Conservation (phyloP, 2,113 vertebrate species). For the Elanus axillaris region DNA sequence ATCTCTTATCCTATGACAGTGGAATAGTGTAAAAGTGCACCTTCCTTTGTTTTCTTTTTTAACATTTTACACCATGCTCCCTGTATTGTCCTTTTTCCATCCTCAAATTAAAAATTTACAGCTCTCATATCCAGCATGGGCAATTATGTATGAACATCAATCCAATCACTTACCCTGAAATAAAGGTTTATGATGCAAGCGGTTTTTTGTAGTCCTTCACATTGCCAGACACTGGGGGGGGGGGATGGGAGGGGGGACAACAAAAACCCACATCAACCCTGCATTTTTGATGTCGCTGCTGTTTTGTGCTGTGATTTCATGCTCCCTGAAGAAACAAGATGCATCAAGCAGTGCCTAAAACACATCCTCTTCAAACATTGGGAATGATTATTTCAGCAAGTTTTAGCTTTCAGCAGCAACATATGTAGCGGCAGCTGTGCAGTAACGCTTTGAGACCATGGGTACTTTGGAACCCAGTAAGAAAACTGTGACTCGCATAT, state of each 20-base stretch:
- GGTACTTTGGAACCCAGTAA: slow-evolving; percentile 52
- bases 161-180: slow-evolving; percentile 2
- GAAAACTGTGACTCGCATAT: slow-evolving; percentile 61
- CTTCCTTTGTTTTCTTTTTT: neutral
- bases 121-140: neutral
- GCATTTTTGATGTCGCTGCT: neutral
- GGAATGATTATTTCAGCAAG: slow-evolving; percentile 69
- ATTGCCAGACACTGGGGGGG: neutral
- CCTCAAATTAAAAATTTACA: slow-evolving; percentile 8
- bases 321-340: slow-evolving; percentile 55
- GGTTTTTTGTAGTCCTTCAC: slow-evolving; percentile 5
- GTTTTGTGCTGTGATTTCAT: slow-evolving; percentile 46
- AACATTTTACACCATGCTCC: neutral
- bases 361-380: slow-evolving; percentile 37
- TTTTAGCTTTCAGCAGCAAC: slow-evolving; percentile 68
- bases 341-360: slow-evolving; percentile 50
- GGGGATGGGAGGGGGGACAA: neutral
- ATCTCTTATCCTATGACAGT: neutral
- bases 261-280: neutral
- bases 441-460: slow-evolving; percentile 36
- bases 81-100: neutral
- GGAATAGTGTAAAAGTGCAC: neutral
- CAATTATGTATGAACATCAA: neutral
- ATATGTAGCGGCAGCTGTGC: slow-evolving; percentile 67
- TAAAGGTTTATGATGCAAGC: slow-evolving; percentile 21